A percentile compares a stretch with the other conserved stretches of the same genome.
Evolutionary conservation across 2,797 vertebrate species (phyloP).

Genomic region (Sandelia bainsii): DNA sequence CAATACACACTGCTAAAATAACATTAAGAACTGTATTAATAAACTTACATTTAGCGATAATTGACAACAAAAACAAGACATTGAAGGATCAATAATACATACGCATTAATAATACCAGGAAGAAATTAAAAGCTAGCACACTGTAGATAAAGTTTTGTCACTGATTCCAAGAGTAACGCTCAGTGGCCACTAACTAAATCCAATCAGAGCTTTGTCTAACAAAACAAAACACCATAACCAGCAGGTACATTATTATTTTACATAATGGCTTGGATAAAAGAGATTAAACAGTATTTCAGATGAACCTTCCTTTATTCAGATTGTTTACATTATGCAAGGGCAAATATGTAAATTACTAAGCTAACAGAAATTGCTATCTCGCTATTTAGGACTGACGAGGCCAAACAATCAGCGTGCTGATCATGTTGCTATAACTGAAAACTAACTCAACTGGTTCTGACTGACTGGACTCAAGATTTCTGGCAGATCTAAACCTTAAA

Average conservation of each 20-base stretch:
- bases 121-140: neutral
- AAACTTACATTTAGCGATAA: too few species aligned
- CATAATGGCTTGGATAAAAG: neutral
- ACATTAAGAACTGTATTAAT: too few species aligned
- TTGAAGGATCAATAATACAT: conserved; percentile 16
- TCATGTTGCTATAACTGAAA: conserved; percentile 25
- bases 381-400: neutral
- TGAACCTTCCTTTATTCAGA: neutral
- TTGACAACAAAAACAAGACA: neutral
- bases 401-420: neutral
- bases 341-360: neutral
- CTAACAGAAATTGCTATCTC: neutral
- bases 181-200: conserved; percentile 19
- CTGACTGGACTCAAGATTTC: conserved; percentile 8
- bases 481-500: neutral
- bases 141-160: conserved; percentile 20
- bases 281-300: neutral
- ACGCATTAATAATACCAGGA: neutral
- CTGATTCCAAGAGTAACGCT: conserved; percentile 13
- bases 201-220: conserved; percentile 9
- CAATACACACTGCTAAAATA: too few species aligned
- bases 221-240: conserved; percentile 13
- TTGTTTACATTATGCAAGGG: neutral
- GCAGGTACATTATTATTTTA: neutral
- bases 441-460: conserved; percentile 14